Evolutionary conservation across 2,797 vertebrate species (phyloP), one percentile per base, ranked within the genome.

Genomic region (Aplochiton taeniatus): DNA sequence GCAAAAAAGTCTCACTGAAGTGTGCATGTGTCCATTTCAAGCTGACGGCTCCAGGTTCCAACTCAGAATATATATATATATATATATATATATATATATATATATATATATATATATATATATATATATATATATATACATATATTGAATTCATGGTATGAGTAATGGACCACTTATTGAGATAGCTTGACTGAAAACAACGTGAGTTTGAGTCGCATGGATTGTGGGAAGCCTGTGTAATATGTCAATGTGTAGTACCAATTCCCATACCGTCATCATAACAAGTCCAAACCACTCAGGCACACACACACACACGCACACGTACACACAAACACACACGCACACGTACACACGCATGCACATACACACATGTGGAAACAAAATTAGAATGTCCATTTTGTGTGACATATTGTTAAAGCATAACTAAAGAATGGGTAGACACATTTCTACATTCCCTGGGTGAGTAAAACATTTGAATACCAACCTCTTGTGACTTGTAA

Each of bases 181-280:
- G 82, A 82, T 88, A 83, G 87, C 84, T 81, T 65, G 80, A 84
- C 59, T 70, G 42, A 69, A 63, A 77, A 74, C 66, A 83, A 82
- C 50, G 51, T 82, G 69, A 83, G 58, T 74, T 66, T 65, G 68
- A 67, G 63, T 65, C 71, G 62, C 49, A 68, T 16, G 16, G 43
- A 17, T 49, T 43, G 43, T 17, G 12, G 60, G 66, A 69, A 69
- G 58, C 69, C 51, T 73, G 44, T 70, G 57, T 66, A 69, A 43
- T 79, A 47, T 44, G 8, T 3, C 45, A 13, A 81, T 75, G 75
- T 46, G 61, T 10, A n/a, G 19, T 74, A 71, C 69, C 68, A 73
- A 63, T 61, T 69, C 63, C 66, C 76, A 75, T 83, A 65, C 81
- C 79, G 75, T 83, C 74, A 70, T 85, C 69, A 80, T 72, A 17